Base-by-base conservation (phyloP, 2,113 vertebrate species). In the Salvelinus fontinalis region DNA sequence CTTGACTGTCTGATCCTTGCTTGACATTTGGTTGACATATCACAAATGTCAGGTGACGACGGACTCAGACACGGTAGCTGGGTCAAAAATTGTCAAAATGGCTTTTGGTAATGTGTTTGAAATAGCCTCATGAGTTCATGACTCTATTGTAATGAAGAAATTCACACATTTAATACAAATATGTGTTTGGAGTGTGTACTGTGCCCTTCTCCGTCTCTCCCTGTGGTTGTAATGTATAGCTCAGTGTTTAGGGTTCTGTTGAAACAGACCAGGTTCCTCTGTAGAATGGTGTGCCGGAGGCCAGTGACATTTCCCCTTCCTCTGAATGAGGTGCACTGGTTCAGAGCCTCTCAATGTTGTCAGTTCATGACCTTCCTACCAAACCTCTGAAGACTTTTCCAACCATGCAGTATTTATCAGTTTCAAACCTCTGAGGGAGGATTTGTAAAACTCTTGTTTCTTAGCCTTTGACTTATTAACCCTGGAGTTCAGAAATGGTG, bases 11-110 rank as follows among this genome's bases (percentile, higher is more conserved):
- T 74, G 65, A 75, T 59, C 73, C 67, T n/a, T 79, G 85, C 71
- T 54, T 54, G 51, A 54, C 81, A 84, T 87, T 84, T 81, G 76
- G 71, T 67, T 79, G 81, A 84, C 80, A 84, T 85, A 81, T 87
- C 79, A 76, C 66, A 67, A 83, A 87, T 83, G 81, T 81, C 83
- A 83, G 59, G 34, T 49, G 54, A 67, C 54, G 62, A 73, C 77
- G 64, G 22, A 75, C 14, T 64, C 22, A 62, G 57, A 64, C 24
- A 26, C 62, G 12, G 34, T 54, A 64, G 24, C 13, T 57, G 13
- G 54, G n/a, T 26, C 16, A 67, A 75, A 54, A 16, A 54, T 20
- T 27, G 72, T 31, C 39, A 2, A 62, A 62, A 20, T 14, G 31
- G 14, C 14, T 54, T 54, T 44, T 18, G 51, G 14, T 54, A 54